Evolutionary conservation across 1,140 invertebrate species (phyloP).

Genomic region (Propsilocerus akamusi): DNA sequence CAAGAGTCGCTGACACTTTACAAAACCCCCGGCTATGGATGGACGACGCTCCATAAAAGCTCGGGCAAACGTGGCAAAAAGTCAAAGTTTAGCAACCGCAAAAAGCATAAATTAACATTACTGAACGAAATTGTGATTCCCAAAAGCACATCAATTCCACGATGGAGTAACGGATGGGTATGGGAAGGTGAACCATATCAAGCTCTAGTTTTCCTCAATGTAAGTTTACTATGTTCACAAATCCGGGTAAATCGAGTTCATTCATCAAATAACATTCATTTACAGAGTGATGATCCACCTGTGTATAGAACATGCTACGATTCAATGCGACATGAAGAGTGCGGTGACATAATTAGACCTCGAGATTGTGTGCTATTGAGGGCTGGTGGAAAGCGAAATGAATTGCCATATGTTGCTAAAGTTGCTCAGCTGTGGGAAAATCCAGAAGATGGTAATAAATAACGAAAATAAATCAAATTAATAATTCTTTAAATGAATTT

Average conservation of each 20-base stretch:
- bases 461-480: background rate
- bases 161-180: conserved; percentile 82
- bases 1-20: background rate
- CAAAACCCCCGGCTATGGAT: background rate
- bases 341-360: conserved; percentile 68
- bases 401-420: conserved; percentile 87
- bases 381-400: conserved; percentile 61
- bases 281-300: conserved; percentile 62
- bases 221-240: conserved; percentile 29
- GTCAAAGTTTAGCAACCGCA: conserved; percentile 3
- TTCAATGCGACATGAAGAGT: conserved; percentile 68
- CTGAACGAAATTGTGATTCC: background rate
- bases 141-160: conserved; percentile 34
- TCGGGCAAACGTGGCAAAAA: background rate
- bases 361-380: conserved; percentile 78
- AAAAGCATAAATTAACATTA: background rate
- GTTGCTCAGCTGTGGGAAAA: conserved; percentile 88
- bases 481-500: background rate
- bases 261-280: conserved; percentile 11
- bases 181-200: conserved; percentile 73
- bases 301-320: conserved; percentile 64
- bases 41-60: conserved; percentile 3
- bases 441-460: conserved; percentile 60
- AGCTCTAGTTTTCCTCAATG: conserved; percentile 71
- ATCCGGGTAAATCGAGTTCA: background rate